Percentiles rank a stretch among this genome's conserved stretches.
phyloP scores from a whole-genome alignment of 2,888 invertebrate species.

The Pristionchus mayeri region DNA sequence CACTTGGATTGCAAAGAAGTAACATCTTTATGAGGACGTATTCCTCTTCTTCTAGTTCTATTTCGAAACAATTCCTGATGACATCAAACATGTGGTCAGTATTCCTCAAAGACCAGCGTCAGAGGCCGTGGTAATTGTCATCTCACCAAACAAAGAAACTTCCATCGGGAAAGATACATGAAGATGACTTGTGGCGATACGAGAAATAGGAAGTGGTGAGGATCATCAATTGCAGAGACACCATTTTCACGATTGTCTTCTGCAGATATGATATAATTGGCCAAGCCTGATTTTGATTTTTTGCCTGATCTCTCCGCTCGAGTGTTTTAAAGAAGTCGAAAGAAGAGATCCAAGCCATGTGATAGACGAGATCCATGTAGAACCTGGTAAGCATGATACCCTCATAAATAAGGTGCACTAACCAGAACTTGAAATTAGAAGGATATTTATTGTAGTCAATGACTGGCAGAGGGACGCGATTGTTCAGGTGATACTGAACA shows the following conservation, averaged over 20 bases:
- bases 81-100: background rate
- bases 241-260: background rate
- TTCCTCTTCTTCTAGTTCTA: background rate
- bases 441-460: background rate
- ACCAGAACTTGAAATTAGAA: background rate
- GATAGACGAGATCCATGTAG: slow-evolving; percentile 5
- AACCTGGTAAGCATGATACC: background rate
- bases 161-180: background rate
- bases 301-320: background rate
- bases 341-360: slow-evolving; percentile 11
- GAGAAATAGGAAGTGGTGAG: background rate
- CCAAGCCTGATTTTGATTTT: too few species aligned
- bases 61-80: background rate
- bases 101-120: background rate
- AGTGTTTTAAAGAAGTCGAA: slow-evolving; percentile 7
- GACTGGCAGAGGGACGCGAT: background rate
- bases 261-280: too few species aligned
- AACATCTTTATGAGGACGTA: background rate
- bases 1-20: background rate
- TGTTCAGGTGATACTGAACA: background rate
- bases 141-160: slow-evolving; percentile 10
- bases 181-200: background rate
- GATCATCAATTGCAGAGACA: background rate
- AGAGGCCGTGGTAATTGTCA: background rate
- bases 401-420: background rate